Evolutionary conservation across 1,140 invertebrate species (phyloP).

Genomic region (Gryllus bimaculatus): DNA sequence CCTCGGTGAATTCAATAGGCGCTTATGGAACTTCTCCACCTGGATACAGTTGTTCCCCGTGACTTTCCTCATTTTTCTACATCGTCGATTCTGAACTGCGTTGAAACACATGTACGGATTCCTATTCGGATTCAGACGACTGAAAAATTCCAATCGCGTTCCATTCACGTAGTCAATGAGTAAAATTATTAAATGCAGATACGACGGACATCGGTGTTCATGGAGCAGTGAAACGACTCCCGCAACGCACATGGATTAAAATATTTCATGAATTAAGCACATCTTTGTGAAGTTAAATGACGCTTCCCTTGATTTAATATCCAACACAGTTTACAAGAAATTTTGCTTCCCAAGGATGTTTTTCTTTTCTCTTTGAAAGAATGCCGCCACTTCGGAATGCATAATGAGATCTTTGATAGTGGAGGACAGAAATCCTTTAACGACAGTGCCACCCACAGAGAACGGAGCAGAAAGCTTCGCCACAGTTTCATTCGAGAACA

Average conservation of each 20-base stretch:
- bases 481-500: background rate
- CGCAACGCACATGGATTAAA: background rate
- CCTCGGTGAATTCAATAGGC: too few relatives aligned
- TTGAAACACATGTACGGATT: too few relatives aligned
- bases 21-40: too few relatives aligned
- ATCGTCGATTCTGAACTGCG: too few relatives aligned
- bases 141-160: too few relatives aligned
- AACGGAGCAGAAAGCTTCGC: background rate
- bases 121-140: too few relatives aligned
- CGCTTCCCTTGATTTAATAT: background rate
- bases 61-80: too few relatives aligned
- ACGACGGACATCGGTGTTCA: too few relatives aligned
- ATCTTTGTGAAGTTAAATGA: background rate
- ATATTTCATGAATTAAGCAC: background rate
- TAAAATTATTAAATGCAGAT: too few relatives aligned
- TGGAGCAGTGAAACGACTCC: too few relatives aligned
- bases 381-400: background rate
- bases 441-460: background rate
- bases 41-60: too few relatives aligned
- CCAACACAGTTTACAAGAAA: background rate
- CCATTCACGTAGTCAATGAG: too few relatives aligned
- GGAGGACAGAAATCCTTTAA: slow-evolving; percentile 4
- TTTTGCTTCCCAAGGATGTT: background rate
- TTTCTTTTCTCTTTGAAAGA: background rate
- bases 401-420: background rate